These are phyloP conservation scores for Pogoniulus pusillus DNA, from an alignment of 2,797 vertebrate species.

Conservation along the genomic window DNA sequence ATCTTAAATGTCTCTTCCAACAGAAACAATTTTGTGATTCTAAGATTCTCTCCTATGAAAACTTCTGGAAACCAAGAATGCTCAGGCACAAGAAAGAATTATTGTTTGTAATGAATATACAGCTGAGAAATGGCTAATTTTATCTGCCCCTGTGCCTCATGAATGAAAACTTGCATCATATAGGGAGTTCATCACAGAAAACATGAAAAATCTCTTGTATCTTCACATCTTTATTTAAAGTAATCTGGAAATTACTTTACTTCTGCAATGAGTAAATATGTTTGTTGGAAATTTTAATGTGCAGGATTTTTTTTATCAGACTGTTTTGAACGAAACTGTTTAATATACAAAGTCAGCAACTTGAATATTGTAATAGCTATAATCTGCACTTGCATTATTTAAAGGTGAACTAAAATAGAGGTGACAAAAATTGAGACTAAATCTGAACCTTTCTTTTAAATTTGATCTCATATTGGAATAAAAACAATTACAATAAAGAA, in stretches of 20 bases:
- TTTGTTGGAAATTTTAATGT: neutral
- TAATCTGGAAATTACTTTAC: neutral
- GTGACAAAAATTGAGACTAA: neutral
- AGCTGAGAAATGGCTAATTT: neutral
- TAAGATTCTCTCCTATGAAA: neutral
- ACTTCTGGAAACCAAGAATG: neutral
- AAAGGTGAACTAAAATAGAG: neutral
- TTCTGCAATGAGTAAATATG: neutral
- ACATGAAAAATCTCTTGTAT: neutral
- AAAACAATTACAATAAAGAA: neutral
- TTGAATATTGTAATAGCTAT: neutral
- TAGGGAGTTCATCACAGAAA: neutral
- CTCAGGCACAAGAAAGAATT: neutral
- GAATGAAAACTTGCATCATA: neutral
- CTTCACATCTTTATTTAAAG: neutral
- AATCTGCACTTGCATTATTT: neutral
- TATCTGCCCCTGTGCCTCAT: neutral
- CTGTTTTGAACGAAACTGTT: neutral
- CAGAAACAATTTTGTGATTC: too few relatives aligned
- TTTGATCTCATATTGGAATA: neutral
- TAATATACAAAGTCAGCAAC: neutral
- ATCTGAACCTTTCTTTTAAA: neutral
- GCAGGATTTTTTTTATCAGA: neutral
- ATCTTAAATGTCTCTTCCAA: too few relatives aligned
- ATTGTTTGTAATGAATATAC: neutral